These are phyloP conservation scores for Sinohyriopsis cumingii DNA, from an alignment of 2,888 invertebrate species.

Conservation along the genomic window DNA sequence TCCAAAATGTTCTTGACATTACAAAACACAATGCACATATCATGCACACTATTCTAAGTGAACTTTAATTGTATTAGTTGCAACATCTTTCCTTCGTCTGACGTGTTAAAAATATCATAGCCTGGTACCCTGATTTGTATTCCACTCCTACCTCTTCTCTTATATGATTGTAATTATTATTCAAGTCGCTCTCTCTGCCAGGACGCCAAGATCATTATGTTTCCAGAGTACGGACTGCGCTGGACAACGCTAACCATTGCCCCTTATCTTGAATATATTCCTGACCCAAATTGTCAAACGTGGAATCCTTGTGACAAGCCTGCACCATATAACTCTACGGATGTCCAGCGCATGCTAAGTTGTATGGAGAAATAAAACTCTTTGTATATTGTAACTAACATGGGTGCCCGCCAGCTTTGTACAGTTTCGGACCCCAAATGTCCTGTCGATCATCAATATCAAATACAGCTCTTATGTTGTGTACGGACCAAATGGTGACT, in stretches of 20 bases:
- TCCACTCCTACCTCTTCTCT: no score
- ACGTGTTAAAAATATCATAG: no score
- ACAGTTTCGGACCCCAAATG: slow-evolving; percentile 5
- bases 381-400: slow-evolving; percentile 35
- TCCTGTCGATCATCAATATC: slow-evolving; percentile 20
- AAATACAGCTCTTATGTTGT: slow-evolving; percentile 25
- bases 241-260: slow-evolving; percentile 24
- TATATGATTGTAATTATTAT: no score
- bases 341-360: slow-evolving; percentile 26
- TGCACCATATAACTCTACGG: background rate
- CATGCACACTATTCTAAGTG: no score
- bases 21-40: no score
- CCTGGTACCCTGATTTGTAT: no score
- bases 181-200: slow-evolving; percentile 58
- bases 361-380: slow-evolving; percentile 26
- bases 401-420: slow-evolving; percentile 25
- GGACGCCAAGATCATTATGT: slow-evolving; percentile 84
- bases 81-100: no score
- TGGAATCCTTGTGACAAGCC: slow-evolving; percentile 31
- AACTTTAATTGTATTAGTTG: no score
- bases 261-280: slow-evolving; percentile 33
- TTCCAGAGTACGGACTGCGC: slow-evolving; percentile 78
- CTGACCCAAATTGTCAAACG: slow-evolving; percentile 40
- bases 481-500: slow-evolving; percentile 21
- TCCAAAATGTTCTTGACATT: no score